Evolutionary conservation across 1,140 invertebrate species (phyloP).

Genomic region (Mizuhopecten yessoensis): DNA sequence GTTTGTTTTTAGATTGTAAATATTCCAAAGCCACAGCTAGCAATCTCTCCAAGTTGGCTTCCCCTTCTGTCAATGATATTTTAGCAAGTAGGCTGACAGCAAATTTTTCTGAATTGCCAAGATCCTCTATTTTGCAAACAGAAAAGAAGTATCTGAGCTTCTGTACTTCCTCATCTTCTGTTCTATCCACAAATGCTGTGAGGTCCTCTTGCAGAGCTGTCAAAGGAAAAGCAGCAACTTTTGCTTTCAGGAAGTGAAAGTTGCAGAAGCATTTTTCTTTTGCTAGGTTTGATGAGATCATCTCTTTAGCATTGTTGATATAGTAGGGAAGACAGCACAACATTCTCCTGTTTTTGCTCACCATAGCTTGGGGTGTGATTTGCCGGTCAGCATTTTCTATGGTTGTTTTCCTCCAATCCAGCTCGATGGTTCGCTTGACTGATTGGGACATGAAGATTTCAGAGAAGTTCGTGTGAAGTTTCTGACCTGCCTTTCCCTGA

Average conservation of each 20-base stretch:
- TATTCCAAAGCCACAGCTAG: slow-evolving; percentile 61
- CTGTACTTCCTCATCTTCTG: slow-evolving; percentile 70
- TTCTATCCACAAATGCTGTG: slow-evolving; percentile 62
- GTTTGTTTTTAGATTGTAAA: slow-evolving; percentile 52
- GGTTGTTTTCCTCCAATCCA: slow-evolving; percentile 69
- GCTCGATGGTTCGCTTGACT: slow-evolving; percentile 67
- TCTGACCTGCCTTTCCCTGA: slow-evolving; percentile 80
- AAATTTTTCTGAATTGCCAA: slow-evolving; percentile 46
- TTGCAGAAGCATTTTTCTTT: slow-evolving; percentile 73
- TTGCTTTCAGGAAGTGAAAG: slow-evolving; percentile 69
- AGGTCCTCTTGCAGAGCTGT: slow-evolving; percentile 66
- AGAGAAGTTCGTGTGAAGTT: slow-evolving; percentile 70
- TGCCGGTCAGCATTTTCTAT: slow-evolving; percentile 75
- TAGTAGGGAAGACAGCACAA: slow-evolving; percentile 76
- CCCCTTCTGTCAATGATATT: slow-evolving; percentile 52
- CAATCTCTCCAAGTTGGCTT: slow-evolving; percentile 62
- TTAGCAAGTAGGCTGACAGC: slow-evolving; percentile 70
- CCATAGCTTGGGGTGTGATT: slow-evolving; percentile 73
- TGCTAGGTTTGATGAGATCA: slow-evolving; percentile 58
- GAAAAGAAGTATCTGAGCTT: slow-evolving; percentile 66
- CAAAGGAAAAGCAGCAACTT: slow-evolving; percentile 66
- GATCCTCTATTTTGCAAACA: slow-evolving; percentile 46
- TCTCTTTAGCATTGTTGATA: slow-evolving; percentile 61
- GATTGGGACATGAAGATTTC: slow-evolving; percentile 72
- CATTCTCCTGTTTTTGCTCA: slow-evolving; percentile 69